A percentile compares a stretch with the other conserved stretches of the same genome.
These are phyloP conservation scores for Teleogryllus oceanicus DNA, from an alignment of 2,888 invertebrate genomes.

Conservation along the genomic window DNA sequence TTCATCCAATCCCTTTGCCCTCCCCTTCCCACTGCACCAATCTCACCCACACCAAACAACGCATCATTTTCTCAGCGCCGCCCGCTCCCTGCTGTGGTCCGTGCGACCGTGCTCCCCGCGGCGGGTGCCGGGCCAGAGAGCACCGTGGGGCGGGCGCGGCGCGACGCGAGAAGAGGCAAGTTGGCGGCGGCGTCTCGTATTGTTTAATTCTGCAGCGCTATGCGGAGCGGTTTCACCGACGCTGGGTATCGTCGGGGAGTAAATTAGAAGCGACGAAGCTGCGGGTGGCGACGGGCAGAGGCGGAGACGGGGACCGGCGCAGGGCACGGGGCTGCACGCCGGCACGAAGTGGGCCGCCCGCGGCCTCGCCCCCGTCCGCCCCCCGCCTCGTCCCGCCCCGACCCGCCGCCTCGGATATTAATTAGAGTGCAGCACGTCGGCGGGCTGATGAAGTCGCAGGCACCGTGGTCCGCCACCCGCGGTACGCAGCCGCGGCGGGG, in stretches of 20 bases:
- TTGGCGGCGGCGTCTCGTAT: background rate
- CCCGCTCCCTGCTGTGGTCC: background rate
- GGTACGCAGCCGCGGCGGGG: background rate
- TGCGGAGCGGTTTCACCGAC: background rate
- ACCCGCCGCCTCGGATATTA: background rate
- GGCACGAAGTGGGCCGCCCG: background rate
- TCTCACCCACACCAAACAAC: no score
- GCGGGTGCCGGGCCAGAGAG: background rate
- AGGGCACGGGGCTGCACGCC: background rate
- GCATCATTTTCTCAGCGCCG: no score
- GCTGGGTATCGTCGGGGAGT: slow-evolving; percentile 5
- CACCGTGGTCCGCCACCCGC: background rate
- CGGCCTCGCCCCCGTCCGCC: background rate
- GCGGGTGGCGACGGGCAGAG: background rate
- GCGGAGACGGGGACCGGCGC: background rate
- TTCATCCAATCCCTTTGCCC: no score
- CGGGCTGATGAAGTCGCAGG: slow-evolving; percentile 7
- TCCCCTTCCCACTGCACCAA: no score
- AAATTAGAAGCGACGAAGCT: slow-evolving; percentile 9
- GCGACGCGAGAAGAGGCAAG: background rate
- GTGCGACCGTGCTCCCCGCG: background rate
- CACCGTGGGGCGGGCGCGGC: background rate
- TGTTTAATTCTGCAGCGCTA: background rate
- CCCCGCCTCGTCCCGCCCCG: background rate
- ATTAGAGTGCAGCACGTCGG: slow-evolving; percentile 9